A percentile compares a stretch with the other conserved stretches of the same genome.
These are phyloP conservation scores for Metallyticus violacea DNA, from an alignment of 2,888 invertebrate species.

Conservation along the genomic window DNA sequence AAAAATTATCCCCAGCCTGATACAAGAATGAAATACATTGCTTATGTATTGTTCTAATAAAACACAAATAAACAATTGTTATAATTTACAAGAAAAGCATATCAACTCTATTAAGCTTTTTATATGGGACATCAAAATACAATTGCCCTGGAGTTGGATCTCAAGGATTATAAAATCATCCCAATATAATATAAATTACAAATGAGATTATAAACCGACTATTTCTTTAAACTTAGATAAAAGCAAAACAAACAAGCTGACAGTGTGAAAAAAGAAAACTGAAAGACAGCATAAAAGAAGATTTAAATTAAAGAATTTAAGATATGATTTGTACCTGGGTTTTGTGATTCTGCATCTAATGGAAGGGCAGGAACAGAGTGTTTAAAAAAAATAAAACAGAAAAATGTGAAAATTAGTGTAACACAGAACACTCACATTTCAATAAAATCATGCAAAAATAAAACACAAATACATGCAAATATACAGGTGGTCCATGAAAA, in stretches of 20 bases:
- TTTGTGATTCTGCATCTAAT: conserved; percentile 35
- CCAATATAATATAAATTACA: too few species aligned
- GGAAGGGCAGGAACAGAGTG: conserved; percentile 39
- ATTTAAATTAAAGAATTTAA: conserved; percentile 25
- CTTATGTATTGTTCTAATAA: too few species aligned
- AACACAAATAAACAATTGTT: too few species aligned
- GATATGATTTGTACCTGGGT: conserved; percentile 33
- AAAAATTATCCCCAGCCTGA: too few species aligned
- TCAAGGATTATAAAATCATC: too few species aligned
- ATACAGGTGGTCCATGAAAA: too few species aligned
- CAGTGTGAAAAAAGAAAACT: conserved; percentile 11
- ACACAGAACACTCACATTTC: conserved; percentile 29
- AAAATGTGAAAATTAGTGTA: conserved; percentile 37
- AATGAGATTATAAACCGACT: neutral
- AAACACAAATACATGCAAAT: conserved; percentile 32
- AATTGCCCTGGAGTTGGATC: too few species aligned
- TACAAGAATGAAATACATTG: too few species aligned
- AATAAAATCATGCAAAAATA: conserved; percentile 37
- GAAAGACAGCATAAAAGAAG: conserved; percentile 25
- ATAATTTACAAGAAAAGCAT: too few species aligned
- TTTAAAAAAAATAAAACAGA: conserved; percentile 43
- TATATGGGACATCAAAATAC: too few species aligned
- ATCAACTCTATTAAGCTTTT: too few species aligned
- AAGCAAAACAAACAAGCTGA: conserved; percentile 21
- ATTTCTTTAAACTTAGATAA: neutral